Base-by-base conservation (phyloP, 2,797 vertebrate species). In the Ciconia nigra region DNA sequence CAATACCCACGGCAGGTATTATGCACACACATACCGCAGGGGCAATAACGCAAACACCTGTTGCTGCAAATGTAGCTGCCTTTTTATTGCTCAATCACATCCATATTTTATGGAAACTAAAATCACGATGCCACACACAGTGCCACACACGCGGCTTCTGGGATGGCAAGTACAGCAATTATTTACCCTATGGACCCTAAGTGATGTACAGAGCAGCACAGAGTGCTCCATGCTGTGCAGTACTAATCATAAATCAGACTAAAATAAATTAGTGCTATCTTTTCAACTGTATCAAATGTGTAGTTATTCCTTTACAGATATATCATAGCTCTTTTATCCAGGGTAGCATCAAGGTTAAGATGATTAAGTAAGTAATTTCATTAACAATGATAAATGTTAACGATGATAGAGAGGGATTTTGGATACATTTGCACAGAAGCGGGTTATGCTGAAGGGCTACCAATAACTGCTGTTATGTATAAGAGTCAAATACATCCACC, bases 341-440 rank as follows among this genome's bases (percentile, higher is more conserved):
- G 93, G 85, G 65, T 71, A 98, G 91, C 73, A 95, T 92, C 96
- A 96, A 93, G 92, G 92, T 97, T 97, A 97, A 97, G 95, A 96
- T 91, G 81, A 96, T 96, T 97, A 93, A 81, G 80, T 91, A 90
- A 93, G 76, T 95, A 97, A 96, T 96, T 96, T 95, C 91, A 96
- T 93, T 91, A 92, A 93, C 78, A 81, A 93, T 95, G 95, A 97
- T 95, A 96, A 95, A 94, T 93, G 93, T 90, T 95, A 96, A 93
- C 1, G 3, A 83, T 70, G 85, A 69, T 71, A 83, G 78, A 91
- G 80, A 92, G 74, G 17, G 62, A 91, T 67, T 90, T 86, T 55
- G 42, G 86, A 93, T 90, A 49, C 87, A 90, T 96, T 91, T 94
- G 58, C 89, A 82, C 41, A 82, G 74, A 86, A 89, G 35, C 3